These are phyloP conservation scores for Indri indri DNA, from an alignment of 2,113 vertebrate species.

Conservation along the genomic window DNA sequence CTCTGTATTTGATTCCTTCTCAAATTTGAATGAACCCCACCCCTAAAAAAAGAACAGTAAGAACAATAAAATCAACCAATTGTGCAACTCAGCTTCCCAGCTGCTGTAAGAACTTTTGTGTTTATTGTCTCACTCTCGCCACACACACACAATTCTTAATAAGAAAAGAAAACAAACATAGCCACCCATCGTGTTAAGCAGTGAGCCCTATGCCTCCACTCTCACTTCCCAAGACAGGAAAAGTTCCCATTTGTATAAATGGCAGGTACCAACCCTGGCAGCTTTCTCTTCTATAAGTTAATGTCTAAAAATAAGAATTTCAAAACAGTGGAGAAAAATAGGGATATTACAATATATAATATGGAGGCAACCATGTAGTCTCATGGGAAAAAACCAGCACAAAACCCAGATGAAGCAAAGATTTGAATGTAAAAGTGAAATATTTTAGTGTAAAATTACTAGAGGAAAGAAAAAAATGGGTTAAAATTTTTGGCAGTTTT, in stretches of 20 bases:
- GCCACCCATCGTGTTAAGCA: not conserved
- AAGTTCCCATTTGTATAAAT: not conserved
- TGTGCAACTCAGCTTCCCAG: not conserved
- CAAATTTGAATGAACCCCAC: not conserved
- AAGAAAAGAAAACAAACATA: not conserved
- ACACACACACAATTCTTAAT: not conserved
- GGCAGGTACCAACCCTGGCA: not conserved
- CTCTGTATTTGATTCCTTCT: not conserved
- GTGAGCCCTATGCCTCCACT: not conserved
- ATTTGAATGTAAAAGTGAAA: slow-evolving; percentile 18
- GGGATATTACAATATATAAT: not conserved
- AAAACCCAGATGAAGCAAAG: not conserved
- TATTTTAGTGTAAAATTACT: not conserved
- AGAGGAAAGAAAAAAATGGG: not conserved
- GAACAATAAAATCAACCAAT: slow-evolving; percentile 6
- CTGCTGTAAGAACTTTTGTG: not conserved
- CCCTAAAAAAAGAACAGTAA: not conserved
- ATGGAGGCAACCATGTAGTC: not conserved
- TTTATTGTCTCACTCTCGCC: not conserved
- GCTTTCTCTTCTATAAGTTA: not conserved
- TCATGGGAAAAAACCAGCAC: not conserved
- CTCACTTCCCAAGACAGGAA: not conserved
- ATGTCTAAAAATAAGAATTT: not conserved
- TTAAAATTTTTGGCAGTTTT: not conserved
- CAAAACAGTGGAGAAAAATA: not conserved